A percentile compares a stretch with the other conserved stretches of the same genome.
phyloP scores from a whole-genome alignment of 1,140 invertebrate species.

The Hermatobates lingyangjiaoensis region DNA sequence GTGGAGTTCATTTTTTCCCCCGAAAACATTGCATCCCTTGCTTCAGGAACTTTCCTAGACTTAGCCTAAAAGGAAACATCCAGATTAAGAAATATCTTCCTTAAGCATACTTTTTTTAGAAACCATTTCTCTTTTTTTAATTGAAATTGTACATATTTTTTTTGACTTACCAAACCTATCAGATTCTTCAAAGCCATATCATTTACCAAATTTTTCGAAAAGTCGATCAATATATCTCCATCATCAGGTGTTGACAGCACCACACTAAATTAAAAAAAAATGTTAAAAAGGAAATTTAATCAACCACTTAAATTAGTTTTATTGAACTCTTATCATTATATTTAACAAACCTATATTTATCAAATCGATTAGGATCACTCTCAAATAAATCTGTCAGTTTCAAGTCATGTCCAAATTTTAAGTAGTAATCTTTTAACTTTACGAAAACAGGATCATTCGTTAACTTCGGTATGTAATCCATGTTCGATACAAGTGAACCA shows the following conservation, averaged over 20 bases:
- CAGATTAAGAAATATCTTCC: background rate
- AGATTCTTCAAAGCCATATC: constrained; percentile 53
- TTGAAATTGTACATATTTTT: constrained; percentile 12
- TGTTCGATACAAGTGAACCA: background rate
- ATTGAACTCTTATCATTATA: constrained; percentile 9
- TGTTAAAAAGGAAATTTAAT: constrained; percentile 15
- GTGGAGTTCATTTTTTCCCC: constrained; percentile 97
- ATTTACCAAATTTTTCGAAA: constrained; percentile 88
- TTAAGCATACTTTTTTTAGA: background rate
- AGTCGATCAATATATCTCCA: constrained; percentile 81
- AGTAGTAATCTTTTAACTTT: constrained; percentile 51
- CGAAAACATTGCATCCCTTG: constrained; percentile 80
- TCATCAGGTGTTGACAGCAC: constrained; percentile 54
- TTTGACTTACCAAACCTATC: constrained; percentile 49
- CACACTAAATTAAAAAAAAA: constrained; percentile 36
- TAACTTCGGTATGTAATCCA: constrained; percentile 2
- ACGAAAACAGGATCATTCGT: constrained; percentile 38
- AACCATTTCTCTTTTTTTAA: background rate
- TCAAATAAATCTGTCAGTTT: constrained; percentile 59
- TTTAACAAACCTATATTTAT: constrained; percentile 52
- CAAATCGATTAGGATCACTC: constrained; percentile 52
- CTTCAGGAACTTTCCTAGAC: constrained; percentile 61
- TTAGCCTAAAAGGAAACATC: constrained; percentile 38
- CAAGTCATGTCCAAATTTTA: constrained; percentile 42
- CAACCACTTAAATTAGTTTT: background rate